Base-by-base conservation (phyloP, 30 jellyfish, hydroid and myxozoan genomes). In the Sanderia malayensis region DNA sequence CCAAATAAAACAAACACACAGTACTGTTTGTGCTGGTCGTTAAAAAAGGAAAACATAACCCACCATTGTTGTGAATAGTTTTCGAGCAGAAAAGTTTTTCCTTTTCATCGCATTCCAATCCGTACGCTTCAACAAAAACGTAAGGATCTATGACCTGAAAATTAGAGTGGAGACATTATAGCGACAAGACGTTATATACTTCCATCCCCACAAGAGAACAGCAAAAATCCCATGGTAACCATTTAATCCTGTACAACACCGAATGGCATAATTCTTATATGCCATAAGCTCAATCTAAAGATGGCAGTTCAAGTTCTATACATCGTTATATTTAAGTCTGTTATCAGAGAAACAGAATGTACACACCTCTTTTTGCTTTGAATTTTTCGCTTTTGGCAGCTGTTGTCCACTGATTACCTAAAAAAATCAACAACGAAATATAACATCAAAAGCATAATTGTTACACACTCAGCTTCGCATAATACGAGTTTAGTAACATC, bases 341-440 rank as follows among this genome's bases (percentile, higher is more conserved):
- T 18, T n/a, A 19, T 24, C 8, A 24, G 10, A 4, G 67, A 20
- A 55, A 24, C 18, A 55, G 8, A n/a, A 55, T 7, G 8, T 4
- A 55, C 7, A 55, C 27, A 86, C 97, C 73, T 67, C 86, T 52
- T 68, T 82, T 15, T 74, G 60, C 26, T 73, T 73, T 6, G 95
- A 69, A 18, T 52, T 76, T 33, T 71, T 92, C 3, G 93, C 93
- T 63, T 85, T 85, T 8, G 95, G 95, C 10, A 92, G 82, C 58
- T 76, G 93, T 30, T 86, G 96, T 9, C 96, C 98, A 67, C 98
- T 92, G 71, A 81, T 81, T 1, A 92, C 67, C 98, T 92, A 61
- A 1, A 45, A 60, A 59, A 20, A 37, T 37, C 13, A 13, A 37
- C 10, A 37, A 37, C 6, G 6, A 37, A 37, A 37, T 37, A 13